These are phyloP conservation scores for Grammomys surdaster DNA, from an alignment of 2,113 vertebrate genomes.

Conservation along the genomic window DNA sequence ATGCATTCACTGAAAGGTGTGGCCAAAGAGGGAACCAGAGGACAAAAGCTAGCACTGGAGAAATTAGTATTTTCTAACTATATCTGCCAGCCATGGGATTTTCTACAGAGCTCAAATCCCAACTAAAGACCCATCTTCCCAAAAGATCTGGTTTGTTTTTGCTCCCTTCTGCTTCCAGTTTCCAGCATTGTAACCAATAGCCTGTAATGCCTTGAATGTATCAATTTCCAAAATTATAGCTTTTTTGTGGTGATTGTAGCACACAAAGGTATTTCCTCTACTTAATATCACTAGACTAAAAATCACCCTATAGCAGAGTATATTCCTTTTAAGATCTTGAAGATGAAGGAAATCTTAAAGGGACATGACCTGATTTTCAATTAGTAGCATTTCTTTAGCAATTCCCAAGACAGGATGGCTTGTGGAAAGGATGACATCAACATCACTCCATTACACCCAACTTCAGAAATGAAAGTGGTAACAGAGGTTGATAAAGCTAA, in stretches of 20 bases:
- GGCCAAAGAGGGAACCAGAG: not conserved
- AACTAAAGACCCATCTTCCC: not conserved
- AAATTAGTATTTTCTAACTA: not conserved
- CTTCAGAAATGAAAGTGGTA: not conserved
- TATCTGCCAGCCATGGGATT: not conserved
- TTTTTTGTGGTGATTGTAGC: not conserved
- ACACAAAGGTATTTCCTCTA: not conserved
- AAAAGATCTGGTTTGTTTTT: not conserved
- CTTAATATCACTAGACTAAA: constrained; percentile 33
- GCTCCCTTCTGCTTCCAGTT: constrained; percentile 6
- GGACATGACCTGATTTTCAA: not conserved
- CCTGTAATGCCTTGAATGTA: not conserved
- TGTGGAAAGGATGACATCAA: not conserved
- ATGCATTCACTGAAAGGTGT: not conserved
- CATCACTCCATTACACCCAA: not conserved
- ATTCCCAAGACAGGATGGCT: not conserved
- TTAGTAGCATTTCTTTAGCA: not conserved
- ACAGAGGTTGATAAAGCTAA: constrained; percentile 12
- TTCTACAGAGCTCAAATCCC: not conserved
- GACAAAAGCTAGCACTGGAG: not conserved
- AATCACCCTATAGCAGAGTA: constrained; percentile 41
- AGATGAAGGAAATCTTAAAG: constrained; percentile 47
- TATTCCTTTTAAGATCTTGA: constrained; percentile 1
- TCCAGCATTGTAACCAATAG: not conserved
- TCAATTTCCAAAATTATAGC: constrained; percentile 59